These are phyloP conservation scores for Druceiella hillmani DNA, from an alignment of 2,888 invertebrate genomes.

Conservation along the genomic window DNA sequence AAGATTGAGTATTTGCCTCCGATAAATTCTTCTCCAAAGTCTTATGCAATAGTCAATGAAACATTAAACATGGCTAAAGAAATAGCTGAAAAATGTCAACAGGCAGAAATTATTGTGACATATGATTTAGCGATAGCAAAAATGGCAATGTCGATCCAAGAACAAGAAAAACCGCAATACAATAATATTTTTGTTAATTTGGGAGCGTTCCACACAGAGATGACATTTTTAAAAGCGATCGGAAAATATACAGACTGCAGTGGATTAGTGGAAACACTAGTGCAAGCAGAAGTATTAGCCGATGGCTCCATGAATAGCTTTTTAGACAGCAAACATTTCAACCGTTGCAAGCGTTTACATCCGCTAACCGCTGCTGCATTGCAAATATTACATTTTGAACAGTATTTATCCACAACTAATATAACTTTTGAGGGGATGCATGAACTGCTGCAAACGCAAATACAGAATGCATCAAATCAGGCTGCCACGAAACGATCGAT, in stretches of 20 bases:
- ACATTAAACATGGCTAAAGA: conserved; percentile 23
- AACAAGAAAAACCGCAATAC: conserved; percentile 17
- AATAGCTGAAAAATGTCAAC: conserved; percentile 19
- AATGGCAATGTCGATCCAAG: conserved; percentile 20
- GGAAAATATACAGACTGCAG: conserved; percentile 29
- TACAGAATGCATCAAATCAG: conserved; percentile 21
- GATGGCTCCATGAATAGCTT: conserved; percentile 28
- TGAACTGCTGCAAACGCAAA: conserved; percentile 20
- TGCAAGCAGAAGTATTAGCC: conserved; percentile 28
- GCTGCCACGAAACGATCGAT: too few relatives aligned
- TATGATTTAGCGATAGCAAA: conserved; percentile 23
- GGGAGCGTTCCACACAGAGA: conserved; percentile 27
- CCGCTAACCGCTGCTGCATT: conserved; percentile 26
- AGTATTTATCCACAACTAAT: conserved; percentile 22
- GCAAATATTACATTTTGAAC: conserved; percentile 28
- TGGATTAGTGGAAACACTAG: conserved; percentile 29
- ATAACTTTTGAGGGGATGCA: conserved; percentile 16
- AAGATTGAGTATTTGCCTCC: conserved; percentile 26
- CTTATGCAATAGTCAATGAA: conserved; percentile 26
- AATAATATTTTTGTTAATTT: conserved; percentile 27
- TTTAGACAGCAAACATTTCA: conserved; percentile 30
- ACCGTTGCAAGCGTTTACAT: conserved; percentile 30
- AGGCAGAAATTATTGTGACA: conserved; percentile 20
- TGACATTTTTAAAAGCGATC: conserved; percentile 30
- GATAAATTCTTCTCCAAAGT: conserved; percentile 29